Base-by-base conservation (phyloP, 2,888 invertebrate species). In the Andrena chrysosceles region DNA sequence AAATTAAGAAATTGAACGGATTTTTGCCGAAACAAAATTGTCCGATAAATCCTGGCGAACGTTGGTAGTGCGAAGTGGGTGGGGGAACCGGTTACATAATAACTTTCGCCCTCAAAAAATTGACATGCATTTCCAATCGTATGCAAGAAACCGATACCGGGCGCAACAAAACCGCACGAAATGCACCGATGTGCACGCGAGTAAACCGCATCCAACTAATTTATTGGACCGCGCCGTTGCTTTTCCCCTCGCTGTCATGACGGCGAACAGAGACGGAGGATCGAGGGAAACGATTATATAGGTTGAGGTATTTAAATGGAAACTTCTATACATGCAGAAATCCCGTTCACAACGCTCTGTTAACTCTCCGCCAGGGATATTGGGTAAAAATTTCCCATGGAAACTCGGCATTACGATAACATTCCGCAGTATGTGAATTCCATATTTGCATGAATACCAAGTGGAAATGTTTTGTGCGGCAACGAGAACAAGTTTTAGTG, bases 161-260 rank as follows among this genome's bases (percentile, higher is more conserved):
- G 1, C 29, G 26, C 71, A 68, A 63, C 54, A 26, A 52, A 82
- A 80, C 42, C 75, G 35, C 70, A 63, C 52, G 69, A 68, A 75
- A 80, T 75, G 68, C 80, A 69, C 20, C 71, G 63, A 68, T 71
- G 74, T 70, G 67, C 63, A 64, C 71, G 75, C 80, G 75, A 82
- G 29, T 71, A 68, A 75, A 80, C 71, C 82, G 74, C 82, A 68
- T 68, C 63, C 70, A 75, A 68, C 74, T 76, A 82, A 82, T 82
- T 82, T 79, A 82, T 82, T 80, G 74, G 71, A 56, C 75, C 68
- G 66, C 49, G 71, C 56, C 33, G 31, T 42, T 42, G 42, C 42
- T 13, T 20, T 60, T 77, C 48, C 62, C 56, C 63, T 68, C 70
- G 67, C 64, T 66, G 67, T 63, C 68, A 64, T 52, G 31, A 42